Evolutionary conservation across 2,797 vertebrate genomes (phyloP).

Genomic region (Acropternis orthonyx): DNA sequence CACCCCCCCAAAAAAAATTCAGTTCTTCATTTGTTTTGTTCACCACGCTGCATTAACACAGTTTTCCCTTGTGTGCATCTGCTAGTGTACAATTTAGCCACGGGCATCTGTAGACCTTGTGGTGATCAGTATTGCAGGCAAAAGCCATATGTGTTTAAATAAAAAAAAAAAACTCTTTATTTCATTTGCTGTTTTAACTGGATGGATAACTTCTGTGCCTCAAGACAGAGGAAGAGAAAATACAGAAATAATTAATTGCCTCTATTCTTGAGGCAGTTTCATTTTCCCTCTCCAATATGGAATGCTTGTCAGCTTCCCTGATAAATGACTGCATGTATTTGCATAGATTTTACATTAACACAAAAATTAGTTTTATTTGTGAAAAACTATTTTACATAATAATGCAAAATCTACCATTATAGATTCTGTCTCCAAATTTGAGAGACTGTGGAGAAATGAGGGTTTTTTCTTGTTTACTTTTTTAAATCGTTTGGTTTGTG

Average conservation of each 20-base stretch:
- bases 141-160: slow-evolving; percentile 85
- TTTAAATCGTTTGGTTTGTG: neutral
- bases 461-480: neutral
- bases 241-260: slow-evolving; percentile 94
- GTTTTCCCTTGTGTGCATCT: slow-evolving; percentile 83
- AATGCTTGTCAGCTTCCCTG: slow-evolving; percentile 94
- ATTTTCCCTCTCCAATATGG: slow-evolving; percentile 90
- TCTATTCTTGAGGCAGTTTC: slow-evolving; percentile 86
- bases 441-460: slow-evolving; percentile 7
- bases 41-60: slow-evolving; percentile 83
- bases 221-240: slow-evolving; percentile 83
- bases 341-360: slow-evolving; percentile 96
- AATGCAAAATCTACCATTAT: slow-evolving; percentile 79
- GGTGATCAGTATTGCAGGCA: slow-evolving; percentile 82
- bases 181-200: slow-evolving; percentile 83
- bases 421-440: slow-evolving; percentile 69
- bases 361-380: slow-evolving; percentile 89
- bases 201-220: slow-evolving; percentile 85
- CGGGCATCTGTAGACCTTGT: slow-evolving; percentile 83
- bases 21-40: slow-evolving; percentile 90
- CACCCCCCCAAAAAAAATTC: too few species aligned
- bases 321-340: slow-evolving; percentile 98
- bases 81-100: slow-evolving; percentile 83
- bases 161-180: slow-evolving; percentile 79
- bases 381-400: slow-evolving; percentile 85